These are phyloP conservation scores for Coendou prehensilis DNA, from an alignment of 2,797 vertebrate species.

Conservation along the genomic window DNA sequence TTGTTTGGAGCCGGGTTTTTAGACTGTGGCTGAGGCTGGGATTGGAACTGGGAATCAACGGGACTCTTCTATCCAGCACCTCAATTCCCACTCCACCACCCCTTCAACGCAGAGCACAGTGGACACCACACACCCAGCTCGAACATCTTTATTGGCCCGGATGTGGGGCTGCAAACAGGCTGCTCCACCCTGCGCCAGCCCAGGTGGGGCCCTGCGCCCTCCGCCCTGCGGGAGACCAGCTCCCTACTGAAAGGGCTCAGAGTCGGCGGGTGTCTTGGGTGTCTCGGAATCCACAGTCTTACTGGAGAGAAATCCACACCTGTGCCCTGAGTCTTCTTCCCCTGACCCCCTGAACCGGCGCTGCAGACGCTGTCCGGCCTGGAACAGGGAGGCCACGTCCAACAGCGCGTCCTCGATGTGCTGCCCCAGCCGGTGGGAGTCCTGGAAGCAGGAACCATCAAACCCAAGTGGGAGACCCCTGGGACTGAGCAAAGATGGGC, in stretches of 20 bases:
- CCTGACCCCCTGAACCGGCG: background rate
- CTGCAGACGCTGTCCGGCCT: constrained; percentile 72
- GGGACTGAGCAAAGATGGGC: background rate
- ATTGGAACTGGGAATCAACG: background rate
- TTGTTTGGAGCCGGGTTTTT: background rate
- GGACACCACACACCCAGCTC: background rate
- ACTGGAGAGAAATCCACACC: background rate
- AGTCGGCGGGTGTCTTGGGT: background rate
- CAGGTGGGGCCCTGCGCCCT: background rate
- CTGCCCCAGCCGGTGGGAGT: constrained; percentile 91
- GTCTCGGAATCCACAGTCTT: background rate
- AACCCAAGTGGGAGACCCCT: background rate
- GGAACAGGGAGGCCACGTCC: constrained; percentile 91
- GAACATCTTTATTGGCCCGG: constrained; percentile 73
- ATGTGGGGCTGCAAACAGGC: background rate
- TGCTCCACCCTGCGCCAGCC: background rate
- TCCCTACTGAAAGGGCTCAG: constrained; percentile 60
- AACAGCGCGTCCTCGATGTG: constrained; percentile 90
- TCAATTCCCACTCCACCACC: background rate
- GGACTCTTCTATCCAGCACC: background rate
- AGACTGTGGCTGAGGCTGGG: background rate
- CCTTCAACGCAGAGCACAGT: background rate
- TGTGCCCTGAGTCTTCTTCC: background rate
- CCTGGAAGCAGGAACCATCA: constrained; percentile 85
- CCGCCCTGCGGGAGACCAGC: constrained; percentile 67